Evolutionary conservation across 2,888 invertebrate species (phyloP), one percentile per base, ranked within the genome.

Genomic region (Aspidiotus destructor): DNA sequence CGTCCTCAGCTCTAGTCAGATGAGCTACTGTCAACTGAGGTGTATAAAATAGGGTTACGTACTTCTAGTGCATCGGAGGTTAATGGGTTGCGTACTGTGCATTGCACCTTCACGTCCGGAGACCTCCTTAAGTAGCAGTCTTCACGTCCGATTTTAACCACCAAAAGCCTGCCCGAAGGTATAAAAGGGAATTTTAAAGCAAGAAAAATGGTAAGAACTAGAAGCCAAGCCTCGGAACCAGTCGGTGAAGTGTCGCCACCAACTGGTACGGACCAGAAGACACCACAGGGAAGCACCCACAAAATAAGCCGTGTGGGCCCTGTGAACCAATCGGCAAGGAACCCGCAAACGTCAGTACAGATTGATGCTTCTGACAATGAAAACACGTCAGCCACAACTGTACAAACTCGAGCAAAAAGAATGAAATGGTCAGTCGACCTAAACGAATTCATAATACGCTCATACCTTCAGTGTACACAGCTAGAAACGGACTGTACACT

Each of bases 11-110:
- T n/a, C 48, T 48, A 11, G 11, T n/a, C 3, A 48, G 48, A 11
- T 13, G 48, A n/a, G 48, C 48, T 48, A 48, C 48, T 48, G 48
- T 48, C 48, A 48, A 48, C 48, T 48, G 48, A 48, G 48, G 48
- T 48, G 48, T 13, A n/a, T 48, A 11, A n/a, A n/a, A n/a, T 11
- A 2, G 48, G 48, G 48, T 48, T 11, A 48, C 48, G 48, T 48
- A 48, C n/a, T 11, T 2, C 48, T 48, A 6, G 2, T 13, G 6
- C 48, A 48, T 48, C 48, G 48, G n/a, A n/a, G 48, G 48, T 3
- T 6, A 48, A 48, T 11, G 48, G 48, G n/a, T 13, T 13, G 6
- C 6, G 48, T 48, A n/a, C 10, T 48, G 48, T n/a, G 10, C 48
- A 2, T 6, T 2, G 48, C 48, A 48, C 28, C 28, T 28, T 28